These are phyloP conservation scores for Coelogynopora nodosa DNA, from an alignment of 2,888 invertebrate genomes.

Conservation along the genomic window DNA sequence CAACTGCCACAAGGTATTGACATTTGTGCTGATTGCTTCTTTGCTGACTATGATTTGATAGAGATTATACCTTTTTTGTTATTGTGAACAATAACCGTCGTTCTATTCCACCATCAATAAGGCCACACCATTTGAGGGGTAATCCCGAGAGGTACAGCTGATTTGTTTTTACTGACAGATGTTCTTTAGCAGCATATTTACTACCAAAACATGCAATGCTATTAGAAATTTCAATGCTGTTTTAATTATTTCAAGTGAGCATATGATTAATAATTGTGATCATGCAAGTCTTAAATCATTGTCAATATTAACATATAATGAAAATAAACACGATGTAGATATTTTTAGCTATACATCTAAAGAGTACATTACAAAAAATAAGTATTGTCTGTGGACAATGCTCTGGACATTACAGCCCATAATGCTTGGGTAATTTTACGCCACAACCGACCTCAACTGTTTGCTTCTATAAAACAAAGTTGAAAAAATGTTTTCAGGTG, in stretches of 20 bases:
- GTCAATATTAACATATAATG: conserved; percentile 2
- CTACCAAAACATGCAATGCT: conserved; percentile 32
- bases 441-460: too few species aligned
- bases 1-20: background rate
- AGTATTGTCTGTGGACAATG: too few species aligned
- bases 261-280: background rate
- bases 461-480: too few species aligned
- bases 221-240: background rate
- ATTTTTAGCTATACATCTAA: conserved; percentile 20
- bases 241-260: background rate
- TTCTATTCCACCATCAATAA: background rate
- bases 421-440: too few species aligned
- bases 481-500: too few species aligned
- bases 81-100: background rate
- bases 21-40: background rate
- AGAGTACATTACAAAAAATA: background rate
- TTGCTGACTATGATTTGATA: background rate
- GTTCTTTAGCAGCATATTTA: conserved; percentile 27
- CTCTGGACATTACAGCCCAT: too few species aligned
- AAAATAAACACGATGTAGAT: background rate
- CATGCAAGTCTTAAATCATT: conserved; percentile 7
- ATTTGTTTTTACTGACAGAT: conserved; percentile 1
- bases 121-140: conserved; percentile 1
- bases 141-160: conserved; percentile 14
- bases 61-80: background rate